Conservation (phyloP, 2,113 vertebrate species). For the Sturnus vulgaris region DNA sequence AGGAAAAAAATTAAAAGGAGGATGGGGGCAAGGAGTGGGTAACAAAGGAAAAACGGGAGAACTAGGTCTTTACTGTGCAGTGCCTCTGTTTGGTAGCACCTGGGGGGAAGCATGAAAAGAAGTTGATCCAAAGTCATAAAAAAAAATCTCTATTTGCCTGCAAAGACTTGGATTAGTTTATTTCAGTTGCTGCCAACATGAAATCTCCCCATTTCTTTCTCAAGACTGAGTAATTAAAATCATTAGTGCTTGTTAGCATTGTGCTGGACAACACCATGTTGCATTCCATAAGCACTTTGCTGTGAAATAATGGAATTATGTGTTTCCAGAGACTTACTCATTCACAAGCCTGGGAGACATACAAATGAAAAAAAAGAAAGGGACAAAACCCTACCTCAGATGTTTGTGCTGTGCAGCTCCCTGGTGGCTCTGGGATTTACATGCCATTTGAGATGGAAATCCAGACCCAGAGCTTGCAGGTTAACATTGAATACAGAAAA, state of each 20-base stretch:
- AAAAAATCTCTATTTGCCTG: neutral
- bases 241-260: neutral
- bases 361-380: neutral
- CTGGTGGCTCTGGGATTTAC: neutral
- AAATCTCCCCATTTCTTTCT: neutral
- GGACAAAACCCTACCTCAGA: neutral
- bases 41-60: neutral
- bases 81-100: neutral
- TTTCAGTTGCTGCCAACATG: neutral
- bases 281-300: neutral
- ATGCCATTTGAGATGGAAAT: neutral
- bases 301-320: neutral
- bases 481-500: neutral
- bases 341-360: neutral
- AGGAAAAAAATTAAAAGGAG: neutral
- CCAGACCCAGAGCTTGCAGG: neutral
- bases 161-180: neutral
- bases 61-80: neutral
- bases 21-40: neutral
- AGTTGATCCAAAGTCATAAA: neutral
- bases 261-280: neutral
- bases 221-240: constrained; percentile 19
- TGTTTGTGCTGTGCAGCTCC: neutral
- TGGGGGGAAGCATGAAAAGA: neutral
- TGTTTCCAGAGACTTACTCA: neutral